Conservation (phyloP, 2,113 vertebrate species). For the Montifringilla adamsi region DNA sequence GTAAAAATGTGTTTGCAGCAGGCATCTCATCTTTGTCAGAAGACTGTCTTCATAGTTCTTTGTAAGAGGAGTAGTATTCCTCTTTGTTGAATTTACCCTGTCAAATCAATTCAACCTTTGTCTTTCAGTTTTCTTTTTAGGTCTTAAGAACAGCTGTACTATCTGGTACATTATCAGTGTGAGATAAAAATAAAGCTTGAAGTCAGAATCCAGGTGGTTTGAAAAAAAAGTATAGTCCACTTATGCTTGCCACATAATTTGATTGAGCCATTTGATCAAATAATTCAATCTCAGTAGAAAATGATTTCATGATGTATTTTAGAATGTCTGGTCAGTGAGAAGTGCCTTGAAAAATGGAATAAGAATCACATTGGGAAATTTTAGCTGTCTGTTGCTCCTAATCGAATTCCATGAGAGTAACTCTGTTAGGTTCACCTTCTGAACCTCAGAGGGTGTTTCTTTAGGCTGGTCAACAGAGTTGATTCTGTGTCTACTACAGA, state of each 20-base stretch:
- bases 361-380: background rate
- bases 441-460: background rate
- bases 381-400: background rate
- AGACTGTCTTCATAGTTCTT: background rate
- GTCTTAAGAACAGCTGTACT: background rate
- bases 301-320: background rate
- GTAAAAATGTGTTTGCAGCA: background rate
- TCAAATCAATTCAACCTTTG: background rate
- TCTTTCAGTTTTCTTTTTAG: background rate
- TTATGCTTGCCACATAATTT: constrained; percentile 3
- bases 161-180: background rate
- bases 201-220: background rate
- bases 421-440: background rate
- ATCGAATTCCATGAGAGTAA: background rate
- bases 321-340: background rate
- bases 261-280: background rate
- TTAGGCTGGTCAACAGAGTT: background rate
- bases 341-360: background rate
- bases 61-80: background rate
- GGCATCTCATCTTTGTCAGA: background rate
- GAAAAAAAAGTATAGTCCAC: background rate
- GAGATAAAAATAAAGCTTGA: background rate
- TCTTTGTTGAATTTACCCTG: background rate
- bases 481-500: background rate
- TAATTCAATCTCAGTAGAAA: background rate